Evolutionary conservation across 2,113 vertebrate species (phyloP), one percentile per base, ranked within the genome.

Genomic region (Dunckerocampus dactyliophorus): DNA sequence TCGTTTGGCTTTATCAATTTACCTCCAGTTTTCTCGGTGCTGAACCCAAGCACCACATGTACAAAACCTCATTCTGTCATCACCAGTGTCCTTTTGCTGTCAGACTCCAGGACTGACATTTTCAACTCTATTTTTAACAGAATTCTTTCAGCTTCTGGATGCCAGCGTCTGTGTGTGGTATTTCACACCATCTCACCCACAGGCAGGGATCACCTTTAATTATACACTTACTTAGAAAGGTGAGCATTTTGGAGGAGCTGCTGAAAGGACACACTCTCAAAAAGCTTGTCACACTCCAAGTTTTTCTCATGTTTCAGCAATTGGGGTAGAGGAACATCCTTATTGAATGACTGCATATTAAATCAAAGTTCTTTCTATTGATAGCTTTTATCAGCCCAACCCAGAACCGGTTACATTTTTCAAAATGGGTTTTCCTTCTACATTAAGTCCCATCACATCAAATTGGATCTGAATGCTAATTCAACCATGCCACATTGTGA

Each of bases 131-230:
- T 82, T 86, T 87, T 84, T 78, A 74, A 74, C 56, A 76, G 74
- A 78, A 82, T 86, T 79, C 83, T 85, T 84, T 69, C 62, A 70
- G 28, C 63, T 28, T 56, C 42, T 31, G 51, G 64, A 48, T 73
- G 20, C 57, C 60, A 43, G 57, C 16, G 47, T 37, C 47, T 58
- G 42, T 58, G 42, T 58, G 42, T 62, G 51, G 73, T 64, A 69
- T 77, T 72, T 78, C 67, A 63, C 65, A 79, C 72, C 45, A 59
- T 76, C 60, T 66, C 17, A 6, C 21, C 65, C 61, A 66, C 65
- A 72, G 83, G 82, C 85, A 85, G 74, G 73, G 67, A 79, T 80
- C 69, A 59, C 67, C 71, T 76, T 77, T 87, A 87, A 89, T 88
- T 79, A 85, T 71, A 74, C 74, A 76, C 47, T 24, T 59, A 56